phyloP scores from a whole-genome alignment of 2,113 vertebrate genomes.

The Mirza zaza region DNA sequence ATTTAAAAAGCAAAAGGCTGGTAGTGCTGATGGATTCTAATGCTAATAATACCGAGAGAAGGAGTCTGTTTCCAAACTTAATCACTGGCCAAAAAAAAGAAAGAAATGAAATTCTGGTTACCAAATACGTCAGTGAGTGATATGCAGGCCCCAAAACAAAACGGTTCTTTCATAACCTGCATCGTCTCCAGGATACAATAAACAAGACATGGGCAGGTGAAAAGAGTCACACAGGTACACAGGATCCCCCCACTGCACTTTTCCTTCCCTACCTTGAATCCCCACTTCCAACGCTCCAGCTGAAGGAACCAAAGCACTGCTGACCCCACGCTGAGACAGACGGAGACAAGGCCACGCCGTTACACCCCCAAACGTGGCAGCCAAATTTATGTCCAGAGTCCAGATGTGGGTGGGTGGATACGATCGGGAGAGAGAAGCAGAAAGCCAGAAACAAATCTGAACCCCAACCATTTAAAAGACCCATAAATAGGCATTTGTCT shows the following conservation, averaged over 20 bases:
- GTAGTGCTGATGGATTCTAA: neutral
- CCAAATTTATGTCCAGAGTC: neutral
- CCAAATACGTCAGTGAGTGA: neutral
- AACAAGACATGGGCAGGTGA: too few relatives aligned
- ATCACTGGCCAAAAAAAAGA: neutral
- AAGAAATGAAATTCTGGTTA: neutral
- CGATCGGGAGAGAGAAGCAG: rapidly evolving
- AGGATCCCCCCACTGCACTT: rapidly evolving
- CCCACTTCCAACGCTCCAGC: neutral
- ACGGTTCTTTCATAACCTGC: neutral
- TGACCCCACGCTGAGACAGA: neutral
- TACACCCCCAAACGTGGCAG: too few relatives aligned
- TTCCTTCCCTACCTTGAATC: neutral
- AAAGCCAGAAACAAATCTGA: neutral
- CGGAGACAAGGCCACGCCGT: neutral
- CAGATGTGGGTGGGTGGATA: too few relatives aligned
- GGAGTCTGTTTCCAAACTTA: neutral
- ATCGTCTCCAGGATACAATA: neutral
- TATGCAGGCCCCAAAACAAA: neutral
- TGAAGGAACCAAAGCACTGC: neutral
- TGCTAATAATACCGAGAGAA: neutral
- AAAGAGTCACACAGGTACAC: neutral
- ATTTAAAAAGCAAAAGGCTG: neutral
- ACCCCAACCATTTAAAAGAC: neutral
- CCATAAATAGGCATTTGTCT: neutral